Evolutionary conservation across 2,113 vertebrate genomes (phyloP), one percentile per base, ranked within the genome.

Genomic region (Ahaetulla prasina): DNA sequence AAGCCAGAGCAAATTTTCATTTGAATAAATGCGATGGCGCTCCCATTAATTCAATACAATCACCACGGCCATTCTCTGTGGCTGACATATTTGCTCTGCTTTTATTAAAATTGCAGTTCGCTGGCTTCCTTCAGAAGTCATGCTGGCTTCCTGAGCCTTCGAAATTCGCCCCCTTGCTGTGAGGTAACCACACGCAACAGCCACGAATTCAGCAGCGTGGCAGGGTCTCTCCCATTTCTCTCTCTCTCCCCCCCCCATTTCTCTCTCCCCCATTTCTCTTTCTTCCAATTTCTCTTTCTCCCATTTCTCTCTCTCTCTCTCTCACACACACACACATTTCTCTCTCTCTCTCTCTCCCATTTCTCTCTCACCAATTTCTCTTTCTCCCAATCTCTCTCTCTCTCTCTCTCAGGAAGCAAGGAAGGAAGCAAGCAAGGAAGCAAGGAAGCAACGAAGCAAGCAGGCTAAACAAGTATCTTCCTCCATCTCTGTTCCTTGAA

Each of bases 271-370:
- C n/a, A n/a, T n/a, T n/a, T n/a, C n/a, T n/a, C n/a, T n/a, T n/a
- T n/a, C n/a, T n/a, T n/a, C n/a, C n/a, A n/a, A n/a, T 20, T 0
- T 18, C 16, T 5, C 3, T 53, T 14, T 18, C 53, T n/a, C n/a
- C n/a, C n/a, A n/a, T n/a, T n/a, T 16, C 52, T 35, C 12, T 35
- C 0, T 68, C 12, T 16, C 0, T 35, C 2, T 74, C n/a, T 35
- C 14, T 35, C 12, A n/a, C n/a, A n/a, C n/a, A n/a, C n/a, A n/a
- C n/a, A n/a, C n/a, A n/a, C n/a, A n/a, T 35, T 0, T 8, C 4
- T 22, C 4, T 55, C 7, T 8, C 1, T 5, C 18, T 35, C 12
- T 11, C 4, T 16, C 14, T 6, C 18, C 53, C n/a, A n/a, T 20
- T 1, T 6, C 20, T 20, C 53, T 53, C 52, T 20, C 16, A n/a